A percentile compares a stretch with the other conserved stretches of the same genome.
phyloP scores from a whole-genome alignment of 1,140 invertebrate genomes.

The Colletes gigas region DNA sequence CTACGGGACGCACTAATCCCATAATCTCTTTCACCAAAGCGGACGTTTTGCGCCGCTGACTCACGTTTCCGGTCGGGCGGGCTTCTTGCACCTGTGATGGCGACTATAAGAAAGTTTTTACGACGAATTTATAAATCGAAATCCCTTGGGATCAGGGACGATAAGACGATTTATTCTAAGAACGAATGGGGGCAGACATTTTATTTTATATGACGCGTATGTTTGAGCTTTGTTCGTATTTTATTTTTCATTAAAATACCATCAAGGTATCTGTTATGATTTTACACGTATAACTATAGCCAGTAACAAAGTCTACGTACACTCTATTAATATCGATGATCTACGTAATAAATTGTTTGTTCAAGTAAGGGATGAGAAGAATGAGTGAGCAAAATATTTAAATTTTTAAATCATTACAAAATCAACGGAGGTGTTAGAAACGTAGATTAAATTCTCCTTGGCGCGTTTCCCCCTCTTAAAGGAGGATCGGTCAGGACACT shows the following conservation, averaged over 20 bases:
- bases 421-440: no score
- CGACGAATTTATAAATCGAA: conserved; percentile 1
- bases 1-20: background rate
- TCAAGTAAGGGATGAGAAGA: no score
- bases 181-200: background rate
- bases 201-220: background rate
- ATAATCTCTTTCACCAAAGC: conserved; percentile 43
- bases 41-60: conserved; percentile 44
- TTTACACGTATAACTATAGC: background rate
- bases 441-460: no score
- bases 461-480: no score
- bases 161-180: background rate
- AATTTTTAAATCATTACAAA: no score
- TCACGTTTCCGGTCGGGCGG: conserved; percentile 53
- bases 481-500: no score
- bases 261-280: background rate
- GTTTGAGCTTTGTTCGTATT: background rate
- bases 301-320: no score
- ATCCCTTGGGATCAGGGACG: no score
- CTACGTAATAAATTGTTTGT: no score
- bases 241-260: background rate
- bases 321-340: no score
- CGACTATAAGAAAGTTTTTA: background rate
- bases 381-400: no score
- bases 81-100: conserved; percentile 57